Base-by-base conservation (phyloP, 2,888 invertebrate species). In the Eupithecia pulchellata region DNA sequence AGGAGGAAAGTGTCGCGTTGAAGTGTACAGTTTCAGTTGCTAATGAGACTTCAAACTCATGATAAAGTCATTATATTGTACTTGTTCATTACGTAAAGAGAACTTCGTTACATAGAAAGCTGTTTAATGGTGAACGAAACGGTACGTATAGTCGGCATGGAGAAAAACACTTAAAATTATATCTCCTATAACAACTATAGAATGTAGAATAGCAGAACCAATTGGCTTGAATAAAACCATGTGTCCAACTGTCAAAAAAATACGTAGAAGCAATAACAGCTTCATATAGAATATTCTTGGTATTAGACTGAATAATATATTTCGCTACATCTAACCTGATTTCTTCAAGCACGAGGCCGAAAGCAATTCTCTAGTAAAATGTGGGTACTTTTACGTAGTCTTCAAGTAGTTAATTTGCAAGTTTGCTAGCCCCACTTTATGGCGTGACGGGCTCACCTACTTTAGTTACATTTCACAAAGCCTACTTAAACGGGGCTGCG, bases 371-470 rank as follows among this genome's bases (percentile, higher is more conserved):
- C 57, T 57, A 64, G 69, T 70, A 69, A 67, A 73, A 67, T 73
- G 67, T 68, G 42, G 60, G 60, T 57, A 67, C 66, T 73, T 65
- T 69, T 69, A 69, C 67, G 73, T 70, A 73, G 70, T 73, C 73
- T 73, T 73, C 58, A 72, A 68, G 69, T 60, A 70, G 69, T 73
- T 70, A 73, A 69, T 73, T 73, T 73, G 69, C 73, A 73, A 73
- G 69, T 73, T 73, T 73, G 69, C 69, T 65, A 57, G 69, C 67
- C 69, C 61, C 69, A 70, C 62, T 73, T 67, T 55, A 74, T 71
- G 27, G 70, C 76, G 72, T 76, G 74, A 66, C 69, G 68, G 29
- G 30, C 64, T 63, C 63, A 67, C 71, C 75, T 75, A 71, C 55
- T 72, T 71, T 70, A 71, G 66, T 72, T 69, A 32, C 64, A 64